Base-by-base conservation (phyloP, 2,888 invertebrate genomes). In the Erpobdella octoculata region DNA sequence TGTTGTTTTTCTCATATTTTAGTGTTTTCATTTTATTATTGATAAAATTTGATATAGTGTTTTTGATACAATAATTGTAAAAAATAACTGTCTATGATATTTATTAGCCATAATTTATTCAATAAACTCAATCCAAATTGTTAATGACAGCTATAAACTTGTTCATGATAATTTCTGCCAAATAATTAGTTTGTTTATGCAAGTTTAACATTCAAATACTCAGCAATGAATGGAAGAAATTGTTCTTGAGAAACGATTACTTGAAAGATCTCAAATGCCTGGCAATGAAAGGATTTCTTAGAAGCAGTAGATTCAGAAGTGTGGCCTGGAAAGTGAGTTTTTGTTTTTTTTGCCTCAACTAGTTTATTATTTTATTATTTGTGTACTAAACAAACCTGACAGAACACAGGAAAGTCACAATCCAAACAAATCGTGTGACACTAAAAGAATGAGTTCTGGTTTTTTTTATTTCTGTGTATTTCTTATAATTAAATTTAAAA, bases 281-380 rank as follows among this genome's bases (percentile, higher is more conserved):
- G 70, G 80, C 81, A 4, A 75, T 81, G 59, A 77, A 77, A 25
- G 83, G 83, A 0, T 77, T 79, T 35, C 76, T 83, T 36, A 75
- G 82, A 9, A 81, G 82, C 71, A 80, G 80, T 71, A 75, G 83
- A 38, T 83, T 82, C 76, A 75, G 83, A 3, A 82, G 82, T 75
- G 78, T 83, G 5, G 78, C 80, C 66, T 83, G 83, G 83, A 80
- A 81, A 80, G 83, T 82, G 15, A 36, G 38, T 53, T 53, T 1
- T 6, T 53, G 18, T 53, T 15, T 53, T 18, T n/a, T n/a, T n/a
- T n/a, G n/a, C n/a, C n/a, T n/a, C n/a, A n/a, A n/a, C n/a, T n/a
- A n/a, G n/a, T n/a, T n/a, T n/a, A n/a, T n/a, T n/a, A n/a, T n/a
- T n/a, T n/a, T n/a, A n/a, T n/a, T n/a, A n/a, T n/a, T n/a, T n/a